A percentile compares a stretch with the other conserved stretches of the same genome.
phyloP scores from a whole-genome alignment of 2,113 vertebrate species.

The Phyllostomus hastatus region DNA sequence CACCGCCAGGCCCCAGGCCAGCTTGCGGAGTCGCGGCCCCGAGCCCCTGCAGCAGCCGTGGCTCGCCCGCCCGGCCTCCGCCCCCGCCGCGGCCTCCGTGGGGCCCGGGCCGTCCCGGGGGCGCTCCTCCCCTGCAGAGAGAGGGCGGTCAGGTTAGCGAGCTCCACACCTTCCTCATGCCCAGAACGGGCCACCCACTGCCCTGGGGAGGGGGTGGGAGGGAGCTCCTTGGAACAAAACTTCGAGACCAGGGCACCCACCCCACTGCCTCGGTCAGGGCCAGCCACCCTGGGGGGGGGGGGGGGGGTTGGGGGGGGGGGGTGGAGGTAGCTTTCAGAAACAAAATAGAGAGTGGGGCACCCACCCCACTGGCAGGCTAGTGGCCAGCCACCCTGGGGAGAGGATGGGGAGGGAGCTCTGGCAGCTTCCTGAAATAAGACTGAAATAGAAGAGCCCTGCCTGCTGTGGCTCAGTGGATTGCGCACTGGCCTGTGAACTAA shows the following conservation, averaged over 20 bases:
- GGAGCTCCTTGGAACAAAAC: background rate
- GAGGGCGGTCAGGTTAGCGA: background rate
- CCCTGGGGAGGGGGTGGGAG: too few relatives aligned
- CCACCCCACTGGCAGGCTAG: too few relatives aligned
- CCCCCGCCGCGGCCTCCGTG: conserved; percentile 82
- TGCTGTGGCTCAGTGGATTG: too few relatives aligned
- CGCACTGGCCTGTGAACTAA: too few relatives aligned
- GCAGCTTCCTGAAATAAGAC: background rate
- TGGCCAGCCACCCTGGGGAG: background rate
- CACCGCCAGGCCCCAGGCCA: conserved; percentile 89
- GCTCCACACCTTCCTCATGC: fast-evolving
- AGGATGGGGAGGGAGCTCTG: fast-evolving
- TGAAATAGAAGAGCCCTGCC: too few relatives aligned
- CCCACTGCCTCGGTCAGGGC: background rate
- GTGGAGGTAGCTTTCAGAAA: background rate
- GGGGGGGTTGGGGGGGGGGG: fast-evolving
- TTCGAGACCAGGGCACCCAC: background rate
- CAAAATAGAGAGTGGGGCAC: background rate
- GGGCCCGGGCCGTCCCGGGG: conserved; percentile 87
- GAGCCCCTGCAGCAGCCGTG: conserved; percentile 87
- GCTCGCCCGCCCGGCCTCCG: conserved; percentile 81
- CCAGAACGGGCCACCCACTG: too few relatives aligned
- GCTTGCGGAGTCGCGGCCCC: background rate
- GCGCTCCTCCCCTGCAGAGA: conserved; percentile 89
- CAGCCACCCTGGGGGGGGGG: background rate